Evolutionary conservation across 2,797 vertebrate genomes (phyloP), one percentile per base, ranked within the genome.

Genomic region (Microctenopoma stevenorrisi): DNA sequence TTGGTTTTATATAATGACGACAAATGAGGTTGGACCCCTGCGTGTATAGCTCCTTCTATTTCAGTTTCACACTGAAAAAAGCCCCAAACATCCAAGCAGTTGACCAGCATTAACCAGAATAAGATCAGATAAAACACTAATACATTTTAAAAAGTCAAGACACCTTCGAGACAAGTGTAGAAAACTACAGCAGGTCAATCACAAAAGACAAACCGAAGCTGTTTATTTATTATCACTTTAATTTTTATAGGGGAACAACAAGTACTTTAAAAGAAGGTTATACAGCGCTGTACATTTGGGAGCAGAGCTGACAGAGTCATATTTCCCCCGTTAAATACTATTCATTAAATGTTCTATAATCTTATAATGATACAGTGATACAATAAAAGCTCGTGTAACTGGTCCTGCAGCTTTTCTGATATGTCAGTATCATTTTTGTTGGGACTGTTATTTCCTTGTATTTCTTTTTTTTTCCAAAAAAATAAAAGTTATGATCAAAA

Each of bases 311-410:
- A 94, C 93, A 94, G 95, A 96, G 91, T 93, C 95, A 91, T 81
- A 83, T 92, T 92, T 92, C 88, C 89, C 95, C 94, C 95, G 86
- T 96, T 95, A 95, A 96, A 96, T 94, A 93, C 93, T 94, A 95
- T 94, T 92, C 68, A 86, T 91, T 91, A 86, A 91, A 92, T 92
- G 90, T 93, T 91, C 94, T 96, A 95, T 93, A 90, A 87, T 92
- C 78, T 91, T 84, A 88, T 94, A 90, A 94, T 95, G 93, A 93
- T 92, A 91, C 83, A 91, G 94, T 92, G 94, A 91, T 92, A 94
- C 93, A 95, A 95, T 94, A 94, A 94, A 95, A 93, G 93, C 94
- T 84, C 74, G 88, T 93, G 91, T 92, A 88, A 92, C 94, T 94
- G 94, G 93, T 94, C 92, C 94, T 94, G 94, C 93, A 97, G 95